Base-by-base conservation (phyloP, 2,113 vertebrate genomes). In the Setophaga coronata region DNA sequence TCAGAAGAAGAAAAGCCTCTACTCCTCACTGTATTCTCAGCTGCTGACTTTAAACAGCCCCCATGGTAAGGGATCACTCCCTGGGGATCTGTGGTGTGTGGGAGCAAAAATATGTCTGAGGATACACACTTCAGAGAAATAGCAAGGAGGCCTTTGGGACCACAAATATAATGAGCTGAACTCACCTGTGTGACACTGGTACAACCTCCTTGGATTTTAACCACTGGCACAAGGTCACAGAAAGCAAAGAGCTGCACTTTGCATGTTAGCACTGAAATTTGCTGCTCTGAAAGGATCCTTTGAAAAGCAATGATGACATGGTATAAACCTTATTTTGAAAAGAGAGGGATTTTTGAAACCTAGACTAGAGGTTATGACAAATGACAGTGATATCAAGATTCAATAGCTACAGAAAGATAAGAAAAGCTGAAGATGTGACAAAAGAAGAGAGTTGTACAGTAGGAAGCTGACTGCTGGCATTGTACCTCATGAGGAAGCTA, bases 381-480 rank as follows among this genome's bases (percentile, higher is more conserved):
- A 95, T 72, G 62, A 53, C 86, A 87, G 66, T 10, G 38, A 42
- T 72, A 61, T 45, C 15, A 9, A 70, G 45, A 87, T 4, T 45
- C 65, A 82, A 31, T 38, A 94, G 42, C n/a, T 83, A 78, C 20
- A 88, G 57, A 89, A 95, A 95, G 48, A 88, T 84, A 93, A 97
- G 56, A 96, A 89, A 94, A 94, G 78, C 45, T 62, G 64, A 95
- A 82, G 57, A 77, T 86, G 54, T 91, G 79, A 73, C 93, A 90
- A 95, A 91, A 89, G 88, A 93, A 94, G 80, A 94, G 33, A 94
- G 40, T 90, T 89, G 66, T 90, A 69, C 45, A 78, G 45, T 50
- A 97, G 91, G 93, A 89, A 95, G 65, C 76, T 78, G 69, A 83
- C 50, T 97, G 69, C 58, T 86, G 91, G 56, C 58, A 56, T 19